Conservation (phyloP, 2,888 invertebrate species). For the Cheilosia vernalis region DNA sequence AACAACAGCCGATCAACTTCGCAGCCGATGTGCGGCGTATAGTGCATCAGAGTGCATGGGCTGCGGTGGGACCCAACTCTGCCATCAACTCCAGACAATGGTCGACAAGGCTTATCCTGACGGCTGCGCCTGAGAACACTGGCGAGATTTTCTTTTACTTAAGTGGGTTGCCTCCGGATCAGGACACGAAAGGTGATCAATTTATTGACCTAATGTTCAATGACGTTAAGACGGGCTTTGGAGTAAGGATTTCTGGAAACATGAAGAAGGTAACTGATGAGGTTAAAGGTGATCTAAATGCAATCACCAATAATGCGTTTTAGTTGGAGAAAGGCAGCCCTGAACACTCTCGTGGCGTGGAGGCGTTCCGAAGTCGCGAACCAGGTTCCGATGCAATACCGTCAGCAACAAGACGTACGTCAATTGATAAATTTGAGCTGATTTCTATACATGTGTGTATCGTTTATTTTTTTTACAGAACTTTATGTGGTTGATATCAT, state of each 20-base stretch:
- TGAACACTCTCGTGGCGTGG: neutral
- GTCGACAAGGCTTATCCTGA: neutral
- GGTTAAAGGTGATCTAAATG: neutral
- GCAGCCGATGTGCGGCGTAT: neutral
- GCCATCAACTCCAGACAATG: neutral
- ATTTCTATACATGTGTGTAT: neutral
- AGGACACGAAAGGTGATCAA: neutral
- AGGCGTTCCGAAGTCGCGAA: neutral
- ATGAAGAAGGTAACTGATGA: neutral
- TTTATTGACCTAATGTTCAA: neutral
- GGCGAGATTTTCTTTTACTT: constrained; percentile 1
- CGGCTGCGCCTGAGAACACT: neutral
- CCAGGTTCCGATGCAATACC: neutral
- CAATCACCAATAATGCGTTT: neutral
- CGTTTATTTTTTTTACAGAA: neutral
- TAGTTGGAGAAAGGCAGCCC: neutral
- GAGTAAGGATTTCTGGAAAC: neutral
- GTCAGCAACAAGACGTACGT: neutral
- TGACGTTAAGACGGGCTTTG: neutral
- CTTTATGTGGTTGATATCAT: neutral
- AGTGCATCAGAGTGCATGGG: neutral
- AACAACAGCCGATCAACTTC: neutral
- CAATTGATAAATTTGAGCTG: neutral
- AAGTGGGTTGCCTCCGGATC: neutral
- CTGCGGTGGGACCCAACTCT: neutral